Evolutionary conservation across 1,140 invertebrate genomes (phyloP).

Genomic region (Mamestra configurata): DNA sequence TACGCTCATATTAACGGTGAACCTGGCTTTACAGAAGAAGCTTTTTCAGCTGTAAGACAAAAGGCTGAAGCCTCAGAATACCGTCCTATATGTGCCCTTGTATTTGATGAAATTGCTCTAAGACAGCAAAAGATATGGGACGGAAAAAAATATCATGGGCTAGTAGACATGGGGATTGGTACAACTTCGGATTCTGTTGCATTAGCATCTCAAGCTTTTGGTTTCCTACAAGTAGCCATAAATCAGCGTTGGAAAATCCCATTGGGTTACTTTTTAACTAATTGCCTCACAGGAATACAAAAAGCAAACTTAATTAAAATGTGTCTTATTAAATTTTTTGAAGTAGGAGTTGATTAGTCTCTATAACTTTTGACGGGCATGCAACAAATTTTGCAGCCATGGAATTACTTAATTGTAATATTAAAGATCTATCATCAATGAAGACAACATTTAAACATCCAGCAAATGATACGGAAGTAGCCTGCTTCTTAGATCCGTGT

Average conservation of each 20-base stretch:
- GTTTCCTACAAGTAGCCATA: constrained; percentile 54
- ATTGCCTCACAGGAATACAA: constrained; percentile 49
- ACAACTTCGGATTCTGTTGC: constrained; percentile 23
- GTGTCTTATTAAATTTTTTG: constrained; percentile 58
- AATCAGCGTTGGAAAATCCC: constrained; percentile 61
- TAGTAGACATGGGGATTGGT: constrained; percentile 65
- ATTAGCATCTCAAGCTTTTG: constrained; percentile 52
- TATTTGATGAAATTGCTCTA: constrained; percentile 71
- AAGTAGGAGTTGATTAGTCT: constrained; percentile 58
- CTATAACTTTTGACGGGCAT: constrained; percentile 61
- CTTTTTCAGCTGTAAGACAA: constrained; percentile 57
- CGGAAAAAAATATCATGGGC: constrained; percentile 61
- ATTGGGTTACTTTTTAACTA: constrained; percentile 58
- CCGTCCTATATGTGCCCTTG: constrained; percentile 61
- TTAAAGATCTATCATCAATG: constrained; percentile 41
- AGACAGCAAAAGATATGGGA: constrained; percentile 62
- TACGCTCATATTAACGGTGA: constrained; percentile 63
- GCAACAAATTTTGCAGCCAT: constrained; percentile 53
- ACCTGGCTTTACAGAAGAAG: constrained; percentile 68
- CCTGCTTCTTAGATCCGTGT: constrained; percentile 51
- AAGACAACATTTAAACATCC: constrained; percentile 56
- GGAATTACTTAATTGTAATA: constrained; percentile 57
- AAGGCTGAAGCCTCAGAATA: constrained; percentile 48
- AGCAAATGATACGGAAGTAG: constrained; percentile 45
- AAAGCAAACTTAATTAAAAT: constrained; percentile 58